Conservation (phyloP, 2,113 vertebrate species). For the Scytalopus superciliaris region DNA sequence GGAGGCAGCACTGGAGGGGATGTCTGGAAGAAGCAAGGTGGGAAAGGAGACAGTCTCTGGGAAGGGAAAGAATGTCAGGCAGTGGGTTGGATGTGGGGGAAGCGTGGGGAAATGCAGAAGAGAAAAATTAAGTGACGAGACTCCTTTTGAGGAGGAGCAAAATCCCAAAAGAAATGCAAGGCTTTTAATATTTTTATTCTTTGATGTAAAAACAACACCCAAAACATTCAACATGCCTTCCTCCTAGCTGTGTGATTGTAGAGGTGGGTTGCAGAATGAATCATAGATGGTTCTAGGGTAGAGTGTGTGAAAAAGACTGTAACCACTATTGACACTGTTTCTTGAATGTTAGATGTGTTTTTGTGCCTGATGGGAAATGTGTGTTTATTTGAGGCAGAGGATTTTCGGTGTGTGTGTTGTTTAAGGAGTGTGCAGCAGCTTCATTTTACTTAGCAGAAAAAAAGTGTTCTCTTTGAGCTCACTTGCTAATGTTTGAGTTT, state of each 20-base stretch:
- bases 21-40: not conserved
- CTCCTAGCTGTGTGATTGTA: slow-evolving; percentile 11
- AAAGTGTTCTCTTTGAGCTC: not conserved
- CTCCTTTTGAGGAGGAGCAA: slow-evolving; percentile 13
- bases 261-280: slow-evolving; percentile 41
- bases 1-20: not conserved
- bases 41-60: not conserved
- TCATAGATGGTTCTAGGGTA: slow-evolving; percentile 19
- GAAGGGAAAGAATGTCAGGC: not conserved
- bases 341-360: slow-evolving; percentile 12
- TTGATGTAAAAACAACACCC: slow-evolving; percentile 4
- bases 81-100: not conserved
- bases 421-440: slow-evolving; percentile 8
- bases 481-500: slow-evolving; percentile 20
- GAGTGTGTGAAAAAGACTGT: not conserved
- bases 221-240: slow-evolving; percentile 16
- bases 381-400: slow-evolving; percentile 34
- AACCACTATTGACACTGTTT: slow-evolving; percentile 15
- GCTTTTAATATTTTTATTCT: slow-evolving; percentile 20
- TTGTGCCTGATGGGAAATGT: slow-evolving; percentile 24
- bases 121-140: not conserved
- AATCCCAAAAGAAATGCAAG: not conserved
- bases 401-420: not conserved
- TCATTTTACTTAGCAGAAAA: slow-evolving; percentile 20
- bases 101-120: not conserved